These are phyloP conservation scores for Diphyllodes magnificus DNA, from an alignment of 2,113 vertebrate genomes.

Conservation along the genomic window DNA sequence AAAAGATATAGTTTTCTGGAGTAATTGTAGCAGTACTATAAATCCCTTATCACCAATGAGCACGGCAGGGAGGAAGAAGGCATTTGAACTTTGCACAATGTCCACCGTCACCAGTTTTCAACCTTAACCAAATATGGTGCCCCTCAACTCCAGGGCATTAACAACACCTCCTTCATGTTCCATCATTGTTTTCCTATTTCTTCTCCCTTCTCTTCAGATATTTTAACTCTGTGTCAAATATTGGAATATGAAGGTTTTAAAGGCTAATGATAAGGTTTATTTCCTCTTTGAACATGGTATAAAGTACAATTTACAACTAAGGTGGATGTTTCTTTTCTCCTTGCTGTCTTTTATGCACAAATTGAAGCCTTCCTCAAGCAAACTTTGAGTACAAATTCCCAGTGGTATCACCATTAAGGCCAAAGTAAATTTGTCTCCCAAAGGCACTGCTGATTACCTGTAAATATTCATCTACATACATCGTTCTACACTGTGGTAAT, in stretches of 20 bases:
- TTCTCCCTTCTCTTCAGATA: neutral
- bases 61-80: neutral
- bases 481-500: neutral
- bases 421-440: neutral
- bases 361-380: neutral
- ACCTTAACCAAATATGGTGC: rapidly evolving
- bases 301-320: neutral
- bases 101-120: neutral
- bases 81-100: neutral
- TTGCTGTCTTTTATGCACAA: neutral
- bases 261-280: neutral
- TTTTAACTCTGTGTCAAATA: neutral
- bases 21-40: neutral
- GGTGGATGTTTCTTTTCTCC: neutral
- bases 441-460: neutral
- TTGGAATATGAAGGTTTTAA: neutral
- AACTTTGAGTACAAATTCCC: neutral
- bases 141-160: neutral
- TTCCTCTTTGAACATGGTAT: neutral
- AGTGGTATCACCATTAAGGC: neutral
- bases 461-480: neutral
- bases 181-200: neutral
- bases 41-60: neutral
- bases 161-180: neutral
- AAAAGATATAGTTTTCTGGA: neutral